These are phyloP conservation scores for Lucilia sericata DNA, from an alignment of 1,140 invertebrate genomes.

Conservation along the genomic window DNA sequence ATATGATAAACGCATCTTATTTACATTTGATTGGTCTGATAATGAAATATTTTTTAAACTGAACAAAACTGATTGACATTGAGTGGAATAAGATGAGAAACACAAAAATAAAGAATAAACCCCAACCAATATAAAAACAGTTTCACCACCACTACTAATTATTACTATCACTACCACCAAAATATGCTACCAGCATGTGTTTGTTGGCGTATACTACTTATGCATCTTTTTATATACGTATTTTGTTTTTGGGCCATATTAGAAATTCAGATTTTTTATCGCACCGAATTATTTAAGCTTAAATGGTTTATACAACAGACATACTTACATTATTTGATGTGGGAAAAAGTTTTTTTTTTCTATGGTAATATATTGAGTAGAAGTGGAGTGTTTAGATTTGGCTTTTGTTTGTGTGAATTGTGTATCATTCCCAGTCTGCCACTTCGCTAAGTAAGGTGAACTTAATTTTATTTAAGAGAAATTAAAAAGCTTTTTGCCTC, in stretches of 20 bases:
- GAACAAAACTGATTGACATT: neutral
- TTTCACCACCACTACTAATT: neutral
- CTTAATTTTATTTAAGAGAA: neutral
- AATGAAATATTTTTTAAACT: neutral
- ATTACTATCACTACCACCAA: neutral
- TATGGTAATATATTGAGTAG: neutral
- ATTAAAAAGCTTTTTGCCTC: neutral
- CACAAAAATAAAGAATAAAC: no score
- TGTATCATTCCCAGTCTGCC: neutral
- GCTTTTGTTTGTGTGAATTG: neutral
- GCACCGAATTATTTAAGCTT: constrained; percentile 32
- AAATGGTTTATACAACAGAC: constrained; percentile 23
- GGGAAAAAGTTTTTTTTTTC: neutral
- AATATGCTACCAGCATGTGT: neutral
- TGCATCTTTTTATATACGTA: neutral
- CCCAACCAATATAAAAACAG: neutral
- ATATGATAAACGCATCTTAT: neutral
- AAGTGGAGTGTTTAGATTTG: neutral
- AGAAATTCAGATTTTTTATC: constrained; percentile 38
- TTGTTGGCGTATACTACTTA: no score
- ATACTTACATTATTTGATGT: neutral
- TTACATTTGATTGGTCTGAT: constrained; percentile 29
- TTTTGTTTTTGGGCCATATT: neutral
- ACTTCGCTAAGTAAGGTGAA: neutral
- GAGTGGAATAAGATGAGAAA: no score